Conservation (phyloP, 2,797 vertebrate species). For the Myiotriccus ornatus region DNA sequence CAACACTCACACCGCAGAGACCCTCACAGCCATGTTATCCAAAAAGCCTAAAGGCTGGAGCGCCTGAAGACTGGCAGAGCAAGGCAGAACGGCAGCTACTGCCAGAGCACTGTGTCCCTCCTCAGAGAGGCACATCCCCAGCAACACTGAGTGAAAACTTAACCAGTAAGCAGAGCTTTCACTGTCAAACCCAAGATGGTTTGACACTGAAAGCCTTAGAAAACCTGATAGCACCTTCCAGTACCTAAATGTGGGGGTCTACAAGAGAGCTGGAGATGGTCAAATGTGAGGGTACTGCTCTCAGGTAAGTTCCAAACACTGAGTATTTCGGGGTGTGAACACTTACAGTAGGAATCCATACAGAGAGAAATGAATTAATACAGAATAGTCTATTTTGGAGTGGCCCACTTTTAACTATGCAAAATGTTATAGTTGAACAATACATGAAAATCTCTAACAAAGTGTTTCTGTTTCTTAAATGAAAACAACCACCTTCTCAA, state of each 20-base stretch:
- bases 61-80: not conserved
- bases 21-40: not conserved
- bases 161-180: rapidly evolving
- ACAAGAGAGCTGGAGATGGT: not conserved
- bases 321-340: rapidly evolving
- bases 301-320: rapidly evolving
- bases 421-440: not conserved
- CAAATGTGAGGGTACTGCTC: rapidly evolving
- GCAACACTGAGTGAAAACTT: not conserved
- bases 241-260: not conserved
- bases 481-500: not conserved
- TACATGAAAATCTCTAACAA: not conserved
- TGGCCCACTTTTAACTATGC: not conserved
- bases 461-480: not conserved
- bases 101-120: not conserved
- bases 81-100: not conserved
- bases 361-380: not conserved
- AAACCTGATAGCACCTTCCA: not conserved
- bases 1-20: not conserved
- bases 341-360: not conserved
- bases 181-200: not conserved
- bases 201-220: not conserved
- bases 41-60: not conserved
- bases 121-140: not conserved
- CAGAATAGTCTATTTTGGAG: not conserved